Base-by-base conservation (phyloP, 1,140 invertebrate species). In the Drosophila kikkawai region DNA sequence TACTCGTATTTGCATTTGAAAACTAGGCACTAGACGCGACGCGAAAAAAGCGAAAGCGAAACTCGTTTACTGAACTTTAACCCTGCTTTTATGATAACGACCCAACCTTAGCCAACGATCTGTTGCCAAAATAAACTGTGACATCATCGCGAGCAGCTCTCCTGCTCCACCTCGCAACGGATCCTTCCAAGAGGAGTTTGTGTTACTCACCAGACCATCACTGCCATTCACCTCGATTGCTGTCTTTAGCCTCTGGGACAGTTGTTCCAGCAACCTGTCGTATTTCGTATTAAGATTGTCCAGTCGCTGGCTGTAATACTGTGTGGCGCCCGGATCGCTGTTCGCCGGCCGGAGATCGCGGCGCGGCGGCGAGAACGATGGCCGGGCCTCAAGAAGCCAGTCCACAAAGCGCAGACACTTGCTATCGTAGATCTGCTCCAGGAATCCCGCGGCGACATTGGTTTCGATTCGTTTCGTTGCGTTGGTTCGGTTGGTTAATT, bases 341-440 rank as follows among this genome's bases (percentile, higher is more conserved):
- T 90, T 91, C 36, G 81, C 73, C 56, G 85, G 83, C 58, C 91
- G 91, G 29, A 92, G 75, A 78, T 93, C 92, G n/a, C 91, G 81
- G 37, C 92, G 91, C 57, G 92, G 92, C 34, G 91, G 91, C 32
- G 92, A 92, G 67, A 93, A 93, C 58, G 92, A 93, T 34, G 92
- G 92, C 60, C 92, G 81, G 29, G 79, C 91, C 92, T 97, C 96
- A 87, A 99, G 95, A 56, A 98, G 94, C 93, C 95, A 96, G 85
- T 98, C 97, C 79, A 96, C 95, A 94, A 97, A 99, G 69, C 97
- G 96, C 93, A 97, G 96, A 92, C 99, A 96, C 86, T 93, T 93
- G 75, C 91, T 90, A 65, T 97, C 96, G 94, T 98, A 98, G 91
- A 98, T 98, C 92, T 93, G 56, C 59, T 48, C 48, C 42, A 48